Evolutionary conservation across 92 coral and sea anemone genomes (phyloP).

Genomic region (Bergia puertoricense): DNA sequence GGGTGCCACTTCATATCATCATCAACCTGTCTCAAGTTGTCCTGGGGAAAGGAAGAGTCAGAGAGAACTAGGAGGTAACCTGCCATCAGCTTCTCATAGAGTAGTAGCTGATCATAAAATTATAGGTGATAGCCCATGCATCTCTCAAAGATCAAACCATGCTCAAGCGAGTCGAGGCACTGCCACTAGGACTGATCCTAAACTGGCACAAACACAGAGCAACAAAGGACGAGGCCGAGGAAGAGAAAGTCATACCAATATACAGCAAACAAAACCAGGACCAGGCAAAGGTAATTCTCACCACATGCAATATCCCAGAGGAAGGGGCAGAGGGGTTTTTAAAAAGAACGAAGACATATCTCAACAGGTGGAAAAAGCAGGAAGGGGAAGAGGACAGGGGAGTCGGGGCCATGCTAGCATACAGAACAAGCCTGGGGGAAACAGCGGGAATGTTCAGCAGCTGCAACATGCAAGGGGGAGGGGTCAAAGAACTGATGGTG

Average conservation of each 20-base stretch:
- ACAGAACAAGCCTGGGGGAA: neutral
- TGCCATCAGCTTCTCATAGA: neutral
- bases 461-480: neutral
- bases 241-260: neutral
- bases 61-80: neutral
- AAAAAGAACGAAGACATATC: neutral
- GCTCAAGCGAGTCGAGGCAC: neutral
- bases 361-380: neutral
- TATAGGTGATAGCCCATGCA: neutral
- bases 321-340: neutral
- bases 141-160: constrained; percentile 4
- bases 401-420: neutral
- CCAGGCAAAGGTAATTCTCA: neutral
- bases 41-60: neutral
- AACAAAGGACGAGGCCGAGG: neutral
- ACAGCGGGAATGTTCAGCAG: neutral
- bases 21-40: neutral
- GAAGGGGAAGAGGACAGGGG: neutral
- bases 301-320: neutral
- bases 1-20: neutral
- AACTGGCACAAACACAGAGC: neutral
- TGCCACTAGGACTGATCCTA: neutral
- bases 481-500: neutral
- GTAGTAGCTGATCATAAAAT: neutral
- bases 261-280: neutral